Evolutionary conservation across 1,140 invertebrate species (phyloP).

Genomic region (Cotesia chilonis): DNA sequence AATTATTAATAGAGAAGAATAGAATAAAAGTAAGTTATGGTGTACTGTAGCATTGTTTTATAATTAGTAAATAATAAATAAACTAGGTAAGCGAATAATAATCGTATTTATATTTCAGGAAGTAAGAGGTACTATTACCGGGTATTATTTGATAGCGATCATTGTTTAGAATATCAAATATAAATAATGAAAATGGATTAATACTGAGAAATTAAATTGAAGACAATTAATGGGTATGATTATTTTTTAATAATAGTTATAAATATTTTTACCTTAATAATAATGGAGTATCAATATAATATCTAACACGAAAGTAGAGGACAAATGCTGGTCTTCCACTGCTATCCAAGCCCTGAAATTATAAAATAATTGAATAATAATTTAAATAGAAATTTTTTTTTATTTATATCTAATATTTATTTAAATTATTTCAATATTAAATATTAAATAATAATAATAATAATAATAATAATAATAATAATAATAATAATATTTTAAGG

Average conservation of each 20-base stretch:
- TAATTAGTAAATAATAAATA: too few relatives aligned
- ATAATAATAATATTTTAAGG: too few relatives aligned
- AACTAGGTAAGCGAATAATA: background rate
- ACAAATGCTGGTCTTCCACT: conserved; percentile 88
- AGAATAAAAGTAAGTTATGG: too few relatives aligned
- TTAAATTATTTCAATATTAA: background rate
- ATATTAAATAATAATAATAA: too few relatives aligned
- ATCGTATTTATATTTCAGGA: background rate
- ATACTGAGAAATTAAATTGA: too few relatives aligned
- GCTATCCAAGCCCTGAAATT: conserved; percentile 84
- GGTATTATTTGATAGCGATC: background rate
- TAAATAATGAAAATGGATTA: too few relatives aligned
- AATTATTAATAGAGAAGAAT: too few relatives aligned
- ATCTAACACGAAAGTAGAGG: conserved; percentile 92
- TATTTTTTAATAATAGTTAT: conserved; percentile 4
- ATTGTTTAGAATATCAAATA: background rate
- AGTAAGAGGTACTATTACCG: too few relatives aligned
- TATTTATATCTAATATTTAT: background rate
- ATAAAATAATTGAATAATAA: conserved; percentile 39
- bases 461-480: too few relatives aligned
- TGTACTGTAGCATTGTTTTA: too few relatives aligned
- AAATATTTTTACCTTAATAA: conserved; percentile 73
- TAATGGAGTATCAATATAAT: conserved; percentile 90
- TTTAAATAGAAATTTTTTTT: background rate
- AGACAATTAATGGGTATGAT: background rate